Evolutionary conservation across 2,113 vertebrate genomes (phyloP).

Genomic region (Phaethon lepturus): DNA sequence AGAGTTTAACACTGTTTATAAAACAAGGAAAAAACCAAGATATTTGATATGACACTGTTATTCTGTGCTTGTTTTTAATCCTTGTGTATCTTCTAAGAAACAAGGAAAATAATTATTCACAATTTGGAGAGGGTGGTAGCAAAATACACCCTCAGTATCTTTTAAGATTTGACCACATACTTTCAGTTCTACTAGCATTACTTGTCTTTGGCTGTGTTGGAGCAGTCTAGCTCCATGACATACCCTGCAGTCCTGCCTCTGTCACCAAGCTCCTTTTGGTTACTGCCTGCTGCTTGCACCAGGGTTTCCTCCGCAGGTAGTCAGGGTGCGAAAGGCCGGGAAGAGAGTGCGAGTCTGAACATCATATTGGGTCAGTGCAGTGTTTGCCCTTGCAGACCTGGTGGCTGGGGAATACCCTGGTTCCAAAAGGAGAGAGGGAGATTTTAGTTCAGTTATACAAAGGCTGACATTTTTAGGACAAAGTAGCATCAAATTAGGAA

Average conservation of each 20-base stretch:
- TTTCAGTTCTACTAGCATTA: background rate
- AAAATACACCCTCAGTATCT: background rate
- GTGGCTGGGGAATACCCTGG: background rate
- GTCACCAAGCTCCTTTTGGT: background rate
- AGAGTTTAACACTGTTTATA: background rate
- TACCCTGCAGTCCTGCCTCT: background rate
- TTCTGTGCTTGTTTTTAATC: background rate
- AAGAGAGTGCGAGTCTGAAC: background rate
- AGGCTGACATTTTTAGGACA: background rate
- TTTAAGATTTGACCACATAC: background rate
- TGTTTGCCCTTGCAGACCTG: background rate
- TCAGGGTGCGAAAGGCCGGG: background rate
- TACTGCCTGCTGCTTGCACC: background rate
- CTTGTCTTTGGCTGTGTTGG: background rate
- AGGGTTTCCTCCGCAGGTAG: background rate
- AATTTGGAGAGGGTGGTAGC: background rate
- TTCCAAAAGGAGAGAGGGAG: background rate
- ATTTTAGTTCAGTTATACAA: background rate
- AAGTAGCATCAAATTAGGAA: background rate
- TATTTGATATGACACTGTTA: background rate
- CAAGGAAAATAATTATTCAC: background rate
- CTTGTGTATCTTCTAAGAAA: background rate
- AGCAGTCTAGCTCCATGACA: background rate
- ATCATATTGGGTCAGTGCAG: rapidly evolving
- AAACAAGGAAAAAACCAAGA: background rate